Evolutionary conservation across 2,888 invertebrate genomes (phyloP), one percentile per base, ranked within the genome.

Genomic region (Dilophus febrilis): DNA sequence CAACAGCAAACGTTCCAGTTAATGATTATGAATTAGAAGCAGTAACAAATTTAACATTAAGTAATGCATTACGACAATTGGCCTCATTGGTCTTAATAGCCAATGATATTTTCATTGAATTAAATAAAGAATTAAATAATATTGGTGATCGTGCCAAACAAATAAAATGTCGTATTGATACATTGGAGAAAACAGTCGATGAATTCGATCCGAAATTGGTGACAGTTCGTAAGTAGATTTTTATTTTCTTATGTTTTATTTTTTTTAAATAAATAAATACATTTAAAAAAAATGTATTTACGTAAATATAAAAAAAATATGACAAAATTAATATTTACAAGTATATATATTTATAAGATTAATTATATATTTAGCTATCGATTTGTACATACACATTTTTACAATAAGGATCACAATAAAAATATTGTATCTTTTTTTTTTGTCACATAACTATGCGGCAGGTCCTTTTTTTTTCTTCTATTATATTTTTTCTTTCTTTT

Each of bases 181-280:
- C 64, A 50, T 72, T 88, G 51, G 78, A 79, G 56, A 73, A 72
- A 50, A 70, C 72, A 53, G 78, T 86, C 52, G 70, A 70, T 53
- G 67, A 68, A 47, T 79, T 75, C 64, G 85, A 90, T 64, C 87
- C 90, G 44, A 87, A 22, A 70, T 79, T 78, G 64, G 83, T 88
- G 59, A 76, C 86, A 78, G 87, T 90, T 71, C 88, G 90, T 90
- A 70, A 90, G 90, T 90, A 68, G 40, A 45, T 40, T 48, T 48
- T 46, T 40, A 46, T 44, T 43, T 44, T 38, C 42, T 37, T 19
- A 26, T 33, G 38, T 40, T 37, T 37, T 44, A 39, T 43, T 38
- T 37, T 16, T n/a, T 40, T 35, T 34, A 37, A 10, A 35, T 42
- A 40, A 47, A 49, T 47, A n/a, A n/a, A n/a, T n/a, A n/a, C n/a